phyloP scores from a whole-genome alignment of 1,140 invertebrate genomes.

The Brachionus sp. region DNA sequence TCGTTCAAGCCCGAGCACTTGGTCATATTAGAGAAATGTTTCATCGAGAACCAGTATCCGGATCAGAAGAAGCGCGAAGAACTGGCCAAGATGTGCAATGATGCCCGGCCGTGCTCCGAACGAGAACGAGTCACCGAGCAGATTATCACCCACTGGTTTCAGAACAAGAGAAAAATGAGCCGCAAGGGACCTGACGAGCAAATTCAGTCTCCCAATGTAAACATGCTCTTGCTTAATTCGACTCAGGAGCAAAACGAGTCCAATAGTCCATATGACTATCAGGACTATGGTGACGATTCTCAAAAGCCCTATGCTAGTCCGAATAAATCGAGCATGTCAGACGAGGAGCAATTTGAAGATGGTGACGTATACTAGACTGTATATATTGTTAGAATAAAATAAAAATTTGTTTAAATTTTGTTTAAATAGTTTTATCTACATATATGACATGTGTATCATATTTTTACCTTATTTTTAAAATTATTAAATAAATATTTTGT shows the following conservation, averaged over 20 bases:
- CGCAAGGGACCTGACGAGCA: slow-evolving; percentile 9
- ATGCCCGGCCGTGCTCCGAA: slow-evolving; percentile 49
- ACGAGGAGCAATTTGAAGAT: slow-evolving; percentile 4
- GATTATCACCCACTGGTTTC: slow-evolving; percentile 60
- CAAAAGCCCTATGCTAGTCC: not conserved
- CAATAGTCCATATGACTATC: not conserved
- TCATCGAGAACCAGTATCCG: slow-evolving; percentile 58
- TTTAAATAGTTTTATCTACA: not conserved
- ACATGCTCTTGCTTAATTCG: not conserved
- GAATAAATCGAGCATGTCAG: slow-evolving; percentile 6
- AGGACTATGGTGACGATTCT: not conserved
- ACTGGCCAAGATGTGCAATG: slow-evolving; percentile 58
- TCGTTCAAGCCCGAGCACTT: slow-evolving; percentile 59
- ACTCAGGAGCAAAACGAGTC: not conserved
- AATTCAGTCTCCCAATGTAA: not conserved
- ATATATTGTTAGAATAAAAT: slow-evolving; percentile 7
- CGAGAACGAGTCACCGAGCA: slow-evolving; percentile 52
- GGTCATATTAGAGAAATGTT: slow-evolving; percentile 54
- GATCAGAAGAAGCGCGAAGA: slow-evolving; percentile 55
- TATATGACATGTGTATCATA: slow-evolving; percentile 2
- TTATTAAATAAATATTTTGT: slow-evolving; percentile 7
- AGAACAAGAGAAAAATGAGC: slow-evolving; percentile 57
- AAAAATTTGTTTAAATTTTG: not conserved
- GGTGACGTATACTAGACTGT: slow-evolving; percentile 5
- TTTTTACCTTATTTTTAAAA: slow-evolving; percentile 12